Evolutionary conservation across 2,113 vertebrate species (phyloP), one percentile per base, ranked within the genome.

Genomic region (Alexandromys fortis): DNA sequence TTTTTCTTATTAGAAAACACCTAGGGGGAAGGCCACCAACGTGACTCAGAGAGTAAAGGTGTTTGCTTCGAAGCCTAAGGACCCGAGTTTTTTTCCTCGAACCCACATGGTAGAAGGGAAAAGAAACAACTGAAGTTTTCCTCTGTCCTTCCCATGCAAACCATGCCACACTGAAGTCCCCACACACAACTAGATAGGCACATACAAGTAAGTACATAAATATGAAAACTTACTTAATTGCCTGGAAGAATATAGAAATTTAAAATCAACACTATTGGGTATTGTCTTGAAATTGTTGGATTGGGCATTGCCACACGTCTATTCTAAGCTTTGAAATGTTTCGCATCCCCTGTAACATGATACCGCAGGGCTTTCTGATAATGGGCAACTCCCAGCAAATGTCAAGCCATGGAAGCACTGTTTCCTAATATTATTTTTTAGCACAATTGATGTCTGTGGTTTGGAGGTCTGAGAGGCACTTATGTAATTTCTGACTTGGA

Each of bases 401-500:
- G 89, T 89, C 13, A 35, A 95, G 78, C 13, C 76, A 28, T 52
- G 55, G 45, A 58, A 94, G 38, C 24, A 5, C 24, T 70, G 0
- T 90, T 96, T 83, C 7, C 65, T 88, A 88, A 65, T 75, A 78
- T 75, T n/a, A 68, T 73, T 73, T 73, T 58, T 16, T 38, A 42
- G 13, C 68, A 89, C 22, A 85, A 1, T 55, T 81, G 35, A 67
- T 92, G 26, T 7, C 26, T 22, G 5, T 87, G 58, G 8, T 81
- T 86, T 93, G 17, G 49, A 61, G 75, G 26, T 95, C 45, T 86
- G 38, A 86, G 82, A 67, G 82, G 63, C 42, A 17, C 92, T 95
- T 33, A 2, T 35, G 28, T 45, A 86, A 72, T 90, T 96, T 96
- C 70, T 96, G 73, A 89, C 19, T 97, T 92, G 38, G 33, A 78